Base-by-base conservation (phyloP, 2,888 invertebrate genomes). In the Dromius quadrimaculatus region DNA sequence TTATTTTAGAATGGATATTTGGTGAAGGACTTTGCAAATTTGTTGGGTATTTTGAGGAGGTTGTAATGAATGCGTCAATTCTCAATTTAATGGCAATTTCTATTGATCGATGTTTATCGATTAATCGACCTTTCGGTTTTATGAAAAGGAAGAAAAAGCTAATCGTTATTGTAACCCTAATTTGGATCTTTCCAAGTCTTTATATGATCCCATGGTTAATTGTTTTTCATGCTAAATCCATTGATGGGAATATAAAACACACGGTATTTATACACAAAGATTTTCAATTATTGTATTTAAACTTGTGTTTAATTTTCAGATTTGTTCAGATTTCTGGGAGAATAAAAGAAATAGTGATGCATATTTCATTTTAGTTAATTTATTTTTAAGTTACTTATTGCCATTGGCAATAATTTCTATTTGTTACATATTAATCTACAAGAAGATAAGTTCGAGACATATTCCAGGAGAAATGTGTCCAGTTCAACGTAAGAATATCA, bases 1-100 rank as follows among this genome's bases (percentile, higher is more conserved):
- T 36, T 17, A 59, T 19, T 66, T 38, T 17, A 66, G 66, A 66
- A 38, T 66, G 66, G 66, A 54, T 57, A 8, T 66, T 66, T 28
- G 66, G 66, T 41, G 22, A 8, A 11, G 15, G 15, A 23, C 38
- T 66, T 23, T 66, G 66, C 28, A 66, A 66, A 41, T 19, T 66
- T 23, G 54, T 66, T 17, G 54, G 54, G n/a, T 66, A 66, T 41
- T 11, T 54, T 23, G 22, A 66, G 57, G 66, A 54, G 20, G 66
- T 66, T 22, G 23, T 57, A 23, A 41, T 66, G 2, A 66, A 38
- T 57, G 66, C 66, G n/a, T 66, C 66, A 17, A 54, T 66, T n/a
- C 54, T 57, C 19, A 66, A 36, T 41, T 66, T 66, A 66, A 57
- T 66, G 23, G 22, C 41, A 36, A 41, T 66, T 15, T 66, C 66